These are phyloP conservation scores for Drosophila anceps DNA, from an alignment of 2,888 invertebrate genomes.

Conservation along the genomic window DNA sequence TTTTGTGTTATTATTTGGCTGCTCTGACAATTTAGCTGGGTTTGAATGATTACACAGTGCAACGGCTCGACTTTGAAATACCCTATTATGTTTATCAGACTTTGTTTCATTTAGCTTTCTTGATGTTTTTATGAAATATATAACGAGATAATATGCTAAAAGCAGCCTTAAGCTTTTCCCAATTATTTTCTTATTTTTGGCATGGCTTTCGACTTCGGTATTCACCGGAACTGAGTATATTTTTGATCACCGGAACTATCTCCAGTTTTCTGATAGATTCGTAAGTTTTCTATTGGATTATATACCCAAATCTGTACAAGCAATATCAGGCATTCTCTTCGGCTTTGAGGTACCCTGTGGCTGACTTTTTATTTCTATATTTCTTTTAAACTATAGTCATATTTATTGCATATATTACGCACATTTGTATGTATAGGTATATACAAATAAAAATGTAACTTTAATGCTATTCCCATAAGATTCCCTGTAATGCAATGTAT, in stretches of 20 bases:
- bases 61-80: background rate
- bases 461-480: background rate
- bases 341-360: background rate
- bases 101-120: background rate
- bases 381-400: background rate
- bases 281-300: background rate
- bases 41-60: background rate
- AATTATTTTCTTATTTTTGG: no score
- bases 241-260: background rate
- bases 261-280: no score
- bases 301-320: background rate
- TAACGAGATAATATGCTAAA: background rate
- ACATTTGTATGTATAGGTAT: background rate
- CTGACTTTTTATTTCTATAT: no score
- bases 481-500: background rate
- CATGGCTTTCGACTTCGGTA: no score
- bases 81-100: background rate
- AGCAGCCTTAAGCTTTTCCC: no score
- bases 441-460: background rate
- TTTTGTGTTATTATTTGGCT: background rate
- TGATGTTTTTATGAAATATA: background rate
- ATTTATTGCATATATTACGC: background rate
- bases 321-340: background rate
- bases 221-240: background rate
- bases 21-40: background rate